These are phyloP conservation scores for Pseudomyrmex flavicornis DNA, from an alignment of 1,140 invertebrate genomes.

Conservation along the genomic window DNA sequence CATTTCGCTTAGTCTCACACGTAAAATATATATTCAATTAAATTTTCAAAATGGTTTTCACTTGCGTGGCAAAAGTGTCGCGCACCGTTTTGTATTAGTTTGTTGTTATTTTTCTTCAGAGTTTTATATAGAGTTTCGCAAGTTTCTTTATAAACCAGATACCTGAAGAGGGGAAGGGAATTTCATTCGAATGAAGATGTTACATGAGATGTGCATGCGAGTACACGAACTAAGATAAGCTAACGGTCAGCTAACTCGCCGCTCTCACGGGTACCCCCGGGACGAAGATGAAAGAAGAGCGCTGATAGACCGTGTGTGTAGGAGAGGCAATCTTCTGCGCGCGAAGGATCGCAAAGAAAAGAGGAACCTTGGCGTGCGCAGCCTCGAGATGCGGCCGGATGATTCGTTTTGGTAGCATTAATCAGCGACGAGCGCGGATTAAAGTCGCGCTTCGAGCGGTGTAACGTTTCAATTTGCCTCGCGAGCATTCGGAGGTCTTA, in stretches of 20 bases:
- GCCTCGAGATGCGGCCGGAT: slow-evolving; percentile 63
- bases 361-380: slow-evolving; percentile 47
- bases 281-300: slow-evolving; percentile 64
- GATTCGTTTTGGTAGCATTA: slow-evolving; percentile 72
- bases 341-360: slow-evolving; percentile 46
- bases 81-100: neutral
- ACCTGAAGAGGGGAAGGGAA: neutral
- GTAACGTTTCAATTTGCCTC: slow-evolving; percentile 73
- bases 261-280: slow-evolving; percentile 57
- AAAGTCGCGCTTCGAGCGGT: slow-evolving; percentile 62
- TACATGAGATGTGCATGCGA: slow-evolving; percentile 28
- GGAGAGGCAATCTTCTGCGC: slow-evolving; percentile 64
- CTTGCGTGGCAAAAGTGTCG: neutral
- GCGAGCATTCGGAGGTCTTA: slow-evolving; percentile 50
- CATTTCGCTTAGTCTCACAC: neutral
- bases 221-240: slow-evolving; percentile 27
- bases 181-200: neutral
- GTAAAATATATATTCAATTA: no score
- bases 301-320: slow-evolving; percentile 41
- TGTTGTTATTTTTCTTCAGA: neutral
- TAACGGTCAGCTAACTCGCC: slow-evolving; percentile 61
- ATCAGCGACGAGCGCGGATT: slow-evolving; percentile 72
- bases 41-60: neutral
- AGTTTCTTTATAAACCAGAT: neutral
- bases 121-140: neutral